Percentiles rank a stretch among this genome's conserved stretches.
These are phyloP conservation scores for Zhengitettix transpicula DNA, from an alignment of 2,888 invertebrate species.

Conservation along the genomic window DNA sequence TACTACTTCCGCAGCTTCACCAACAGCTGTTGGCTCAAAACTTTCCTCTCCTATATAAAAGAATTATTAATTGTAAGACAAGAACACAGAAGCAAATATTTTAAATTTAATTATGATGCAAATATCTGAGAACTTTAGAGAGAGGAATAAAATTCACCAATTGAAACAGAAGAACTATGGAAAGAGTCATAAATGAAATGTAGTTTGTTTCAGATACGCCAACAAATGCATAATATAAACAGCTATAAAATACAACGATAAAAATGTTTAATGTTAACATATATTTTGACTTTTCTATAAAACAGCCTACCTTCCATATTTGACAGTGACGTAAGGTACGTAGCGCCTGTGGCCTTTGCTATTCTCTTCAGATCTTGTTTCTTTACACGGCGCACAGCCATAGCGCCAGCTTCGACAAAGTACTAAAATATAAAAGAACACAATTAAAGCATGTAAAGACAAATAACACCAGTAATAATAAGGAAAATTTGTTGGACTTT, in stretches of 20 bases:
- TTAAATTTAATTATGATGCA: no score
- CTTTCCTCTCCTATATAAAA: conserved; percentile 68
- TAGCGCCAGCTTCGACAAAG: conserved; percentile 92
- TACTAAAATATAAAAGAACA: conserved; percentile 38
- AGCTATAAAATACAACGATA: not conserved
- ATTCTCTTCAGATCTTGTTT: conserved; percentile 92
- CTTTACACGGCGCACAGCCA: conserved; percentile 92
- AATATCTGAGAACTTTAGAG: no score
- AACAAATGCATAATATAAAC: no score
- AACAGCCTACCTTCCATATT: conserved; percentile 69
- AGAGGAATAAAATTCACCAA: no score
- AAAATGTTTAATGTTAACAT: not conserved
- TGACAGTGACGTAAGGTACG: conserved; percentile 81
- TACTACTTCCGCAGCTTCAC: conserved; percentile 87
- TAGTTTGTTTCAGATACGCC: no score
- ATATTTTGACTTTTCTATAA: not conserved
- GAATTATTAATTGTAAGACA: no score
- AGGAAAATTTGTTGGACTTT: no score
- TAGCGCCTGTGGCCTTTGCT: conserved; percentile 94
- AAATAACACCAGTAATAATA: not conserved
- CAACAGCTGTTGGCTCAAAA: conserved; percentile 81
- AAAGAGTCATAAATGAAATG: no score
- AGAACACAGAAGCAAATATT: no score
- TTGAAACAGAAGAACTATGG: no score
- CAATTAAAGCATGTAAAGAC: no score